A percentile compares a stretch with the other conserved stretches of the same genome.
These are phyloP conservation scores for Acronicta aceris DNA, from an alignment of 2,888 invertebrate species.

Conservation along the genomic window DNA sequence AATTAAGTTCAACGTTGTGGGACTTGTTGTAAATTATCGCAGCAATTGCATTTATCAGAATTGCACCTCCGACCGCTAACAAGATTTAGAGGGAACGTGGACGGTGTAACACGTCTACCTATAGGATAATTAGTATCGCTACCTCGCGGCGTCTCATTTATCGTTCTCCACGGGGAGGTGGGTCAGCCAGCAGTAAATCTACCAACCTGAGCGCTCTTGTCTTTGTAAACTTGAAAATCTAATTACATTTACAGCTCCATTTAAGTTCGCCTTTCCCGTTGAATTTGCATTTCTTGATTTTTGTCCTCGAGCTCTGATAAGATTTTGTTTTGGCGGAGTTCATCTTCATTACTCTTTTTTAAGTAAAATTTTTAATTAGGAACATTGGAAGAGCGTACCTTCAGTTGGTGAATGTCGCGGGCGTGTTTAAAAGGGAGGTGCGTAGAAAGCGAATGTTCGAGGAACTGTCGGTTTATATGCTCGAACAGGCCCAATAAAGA, in stretches of 20 bases:
- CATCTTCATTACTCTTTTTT: conserved; percentile 65
- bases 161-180: conserved; percentile 84
- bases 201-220: conserved; percentile 87
- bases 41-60: conserved; percentile 77
- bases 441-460: conserved; percentile 74
- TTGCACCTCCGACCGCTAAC: conserved; percentile 79
- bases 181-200: conserved; percentile 88
- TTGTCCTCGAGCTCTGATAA: conserved; percentile 75
- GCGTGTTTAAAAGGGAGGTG: conserved; percentile 63
- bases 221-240: conserved; percentile 89
- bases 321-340: conserved; percentile 69
- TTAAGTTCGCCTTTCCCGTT: conserved; percentile 82
- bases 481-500: conserved; percentile 84
- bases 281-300: conserved; percentile 86
- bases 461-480: conserved; percentile 77
- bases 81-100: conserved; percentile 80
- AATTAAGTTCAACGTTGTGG: conserved; percentile 55
- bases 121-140: conserved; percentile 88
- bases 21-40: conserved; percentile 66
- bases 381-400: conserved; percentile 51
- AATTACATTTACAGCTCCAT: conserved; percentile 88
- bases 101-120: conserved; percentile 78
- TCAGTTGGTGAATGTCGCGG: conserved; percentile 46
- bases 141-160: conserved; percentile 87
- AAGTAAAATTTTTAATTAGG: conserved; percentile 55